phyloP scores from a whole-genome alignment of 2,113 vertebrate species.

The Corythoichthys haematopterus region DNA sequence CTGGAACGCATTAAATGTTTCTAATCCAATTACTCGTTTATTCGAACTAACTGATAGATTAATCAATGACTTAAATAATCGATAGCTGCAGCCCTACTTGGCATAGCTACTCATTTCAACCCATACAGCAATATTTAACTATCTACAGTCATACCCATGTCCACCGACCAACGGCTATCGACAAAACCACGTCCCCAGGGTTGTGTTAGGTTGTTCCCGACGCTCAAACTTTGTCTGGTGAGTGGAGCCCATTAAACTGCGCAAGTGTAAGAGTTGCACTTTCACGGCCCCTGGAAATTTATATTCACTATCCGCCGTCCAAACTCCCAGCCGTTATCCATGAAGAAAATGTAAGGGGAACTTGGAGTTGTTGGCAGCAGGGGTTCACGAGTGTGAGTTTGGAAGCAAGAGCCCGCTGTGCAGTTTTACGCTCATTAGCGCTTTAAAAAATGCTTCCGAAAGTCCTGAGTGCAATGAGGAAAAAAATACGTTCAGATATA shows the following conservation, averaged over 20 bases:
- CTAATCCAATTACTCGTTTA: too few species aligned
- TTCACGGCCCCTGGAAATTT: not conserved
- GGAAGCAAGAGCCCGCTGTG: constrained; percentile 28
- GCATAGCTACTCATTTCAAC: not conserved
- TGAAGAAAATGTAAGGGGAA: not conserved
- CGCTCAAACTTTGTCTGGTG: not conserved
- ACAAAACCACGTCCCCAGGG: not conserved
- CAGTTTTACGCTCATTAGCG: constrained; percentile 45
- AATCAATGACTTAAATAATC: too few species aligned
- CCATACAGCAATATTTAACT: not conserved
- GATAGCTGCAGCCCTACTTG: too few species aligned
- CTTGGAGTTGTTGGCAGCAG: constrained; percentile 22
- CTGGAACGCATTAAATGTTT: too few species aligned
- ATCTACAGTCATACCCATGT: not conserved
- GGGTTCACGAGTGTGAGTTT: constrained; percentile 36
- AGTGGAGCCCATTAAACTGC: not conserved
- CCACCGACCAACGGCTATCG: not conserved
- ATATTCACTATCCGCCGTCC: not conserved
- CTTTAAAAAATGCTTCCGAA: constrained; percentile 28
- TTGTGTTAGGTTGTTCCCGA: not conserved
- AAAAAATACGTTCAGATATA: not conserved
- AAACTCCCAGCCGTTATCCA: not conserved
- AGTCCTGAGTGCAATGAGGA: constrained; percentile 22
- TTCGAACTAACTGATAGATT: too few species aligned
- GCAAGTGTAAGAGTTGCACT: not conserved